Base-by-base conservation (phyloP, 92 coral and sea anemone species). In the Umimayanthus chanpuru region DNA sequence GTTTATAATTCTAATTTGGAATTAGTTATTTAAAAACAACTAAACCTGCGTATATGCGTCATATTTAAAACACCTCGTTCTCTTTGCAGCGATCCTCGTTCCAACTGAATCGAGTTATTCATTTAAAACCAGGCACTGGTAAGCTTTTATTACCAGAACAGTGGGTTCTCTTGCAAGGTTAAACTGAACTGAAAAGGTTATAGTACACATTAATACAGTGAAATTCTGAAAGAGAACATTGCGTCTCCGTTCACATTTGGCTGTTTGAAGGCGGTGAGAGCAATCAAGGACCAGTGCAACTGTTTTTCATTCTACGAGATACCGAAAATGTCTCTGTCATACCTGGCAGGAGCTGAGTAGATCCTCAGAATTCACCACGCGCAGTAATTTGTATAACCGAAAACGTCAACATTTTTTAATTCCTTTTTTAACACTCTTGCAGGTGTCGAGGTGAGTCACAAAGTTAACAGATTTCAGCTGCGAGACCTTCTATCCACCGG, bases 1-100 rank as follows among this genome's bases (percentile, higher is more conserved):
- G 84, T 80, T 80, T 80, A 47, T 80, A 30, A 80, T 80, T 80
- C 70, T 80, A 80, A 80, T 80, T 56, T 80, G 10, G 29, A 56
- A 65, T 80, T 55, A 14, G 47, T 44, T 55, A 55, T 56, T 28
- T 80, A 53, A 16, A 80, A 80, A 32, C 39, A 41, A 80, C 71
- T 53, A 56, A 56, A 36, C 56, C n/a, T 55, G 84, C 71, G 10
- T 66, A 56, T 80, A 30, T 18, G 49, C 38, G 71, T 53, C 20
- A 53, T 53, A 53, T 79, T 49, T 23, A 61, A 28, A 56, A 32
- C 29, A 80, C 56, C 84, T 56, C 84, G 30, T 80, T 80, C 20
- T 36, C 30, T 23, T 32, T 12, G 44, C 25, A 80, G 56, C 70
- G 84, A 80, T 61, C 68, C 39, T 78, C 55, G 25, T 77, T 41